Conservation (phyloP, 2,797 vertebrate species). For the Remorina albescens region DNA sequence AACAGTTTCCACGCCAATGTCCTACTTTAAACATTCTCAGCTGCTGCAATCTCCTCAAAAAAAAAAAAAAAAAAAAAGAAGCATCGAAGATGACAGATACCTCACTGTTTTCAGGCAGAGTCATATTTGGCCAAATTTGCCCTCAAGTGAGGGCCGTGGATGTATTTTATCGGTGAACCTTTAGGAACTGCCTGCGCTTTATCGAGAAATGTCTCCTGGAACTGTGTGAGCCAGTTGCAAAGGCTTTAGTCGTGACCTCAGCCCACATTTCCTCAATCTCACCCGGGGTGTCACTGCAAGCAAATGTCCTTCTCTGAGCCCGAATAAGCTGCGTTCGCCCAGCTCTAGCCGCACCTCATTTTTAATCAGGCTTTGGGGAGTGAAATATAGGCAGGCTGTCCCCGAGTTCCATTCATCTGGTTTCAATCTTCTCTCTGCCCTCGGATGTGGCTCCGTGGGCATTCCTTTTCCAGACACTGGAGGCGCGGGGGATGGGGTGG, state of each 20-base stretch:
- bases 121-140: conserved; percentile 37
- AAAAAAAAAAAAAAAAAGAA: neutral
- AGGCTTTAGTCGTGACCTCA: conserved; percentile 55
- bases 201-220: conserved; percentile 30
- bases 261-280: conserved; percentile 44
- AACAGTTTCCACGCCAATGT: conserved; percentile 69
- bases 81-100: conserved; percentile 56
- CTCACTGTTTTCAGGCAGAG: conserved; percentile 34
- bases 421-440: conserved; percentile 85
- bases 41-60: conserved; percentile 19
- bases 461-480: conserved; percentile 78
- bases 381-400: conserved; percentile 82
- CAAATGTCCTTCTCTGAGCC: conserved; percentile 62
- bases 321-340: conserved; percentile 66
- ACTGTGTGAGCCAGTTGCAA: conserved; percentile 26
- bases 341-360: conserved; percentile 71
- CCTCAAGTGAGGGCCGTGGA: conserved; percentile 14
- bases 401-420: conserved; percentile 85
- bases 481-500: conserved; percentile 15
- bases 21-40: conserved; percentile 72
- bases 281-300: conserved; percentile 59
- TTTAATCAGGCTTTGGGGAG: conserved; percentile 86
- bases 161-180: conserved; percentile 27
- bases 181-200: conserved; percentile 10
- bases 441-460: conserved; percentile 80